phyloP scores from a whole-genome alignment of 2,113 vertebrate species.

The Hirundichthys speculiger region DNA sequence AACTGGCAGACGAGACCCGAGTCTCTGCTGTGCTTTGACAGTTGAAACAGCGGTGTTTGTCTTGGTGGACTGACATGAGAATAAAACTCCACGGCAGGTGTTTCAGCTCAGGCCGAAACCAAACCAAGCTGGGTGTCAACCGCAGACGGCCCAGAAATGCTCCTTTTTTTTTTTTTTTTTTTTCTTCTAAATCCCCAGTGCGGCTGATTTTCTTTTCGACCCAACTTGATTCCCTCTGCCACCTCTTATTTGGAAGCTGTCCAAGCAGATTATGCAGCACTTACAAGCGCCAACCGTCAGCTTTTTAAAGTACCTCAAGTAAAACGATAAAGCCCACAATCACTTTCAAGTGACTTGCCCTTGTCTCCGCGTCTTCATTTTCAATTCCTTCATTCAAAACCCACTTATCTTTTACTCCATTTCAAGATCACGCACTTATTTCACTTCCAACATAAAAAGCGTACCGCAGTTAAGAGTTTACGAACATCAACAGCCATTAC shows the following conservation, averaged over 20 bases:
- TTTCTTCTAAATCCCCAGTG: conserved; percentile 34
- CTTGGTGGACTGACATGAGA: conserved; percentile 41
- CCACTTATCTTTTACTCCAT: too few relatives aligned
- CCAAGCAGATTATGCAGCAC: conserved; percentile 54
- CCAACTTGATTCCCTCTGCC: conserved; percentile 11
- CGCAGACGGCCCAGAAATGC: conserved; percentile 20
- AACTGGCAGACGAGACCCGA: conserved; percentile 17
- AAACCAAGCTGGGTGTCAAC: conserved; percentile 45
- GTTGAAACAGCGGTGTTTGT: conserved; percentile 38
- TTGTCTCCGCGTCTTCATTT: too few relatives aligned
- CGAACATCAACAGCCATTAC: conserved; percentile 2
- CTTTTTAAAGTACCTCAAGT: conserved; percentile 19
- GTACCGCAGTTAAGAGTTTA: not conserved
- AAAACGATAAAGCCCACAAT: not conserved
- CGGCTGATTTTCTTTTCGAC: conserved; percentile 4
- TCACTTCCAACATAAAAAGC: conserved; percentile 12
- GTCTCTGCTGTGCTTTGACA: conserved; percentile 50
- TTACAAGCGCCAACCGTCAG: conserved; percentile 49
- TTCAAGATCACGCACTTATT: not conserved
- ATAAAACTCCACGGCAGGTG: conserved; percentile 57
- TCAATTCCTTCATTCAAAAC: too few relatives aligned
- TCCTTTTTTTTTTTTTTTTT: conserved; percentile 21
- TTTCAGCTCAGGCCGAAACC: conserved; percentile 49
- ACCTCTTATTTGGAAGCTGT: conserved; percentile 58
- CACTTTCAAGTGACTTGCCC: too few relatives aligned